These are phyloP conservation scores for Petrocephalus sullivani DNA, from an alignment of 2,797 vertebrate species.

Conservation along the genomic window DNA sequence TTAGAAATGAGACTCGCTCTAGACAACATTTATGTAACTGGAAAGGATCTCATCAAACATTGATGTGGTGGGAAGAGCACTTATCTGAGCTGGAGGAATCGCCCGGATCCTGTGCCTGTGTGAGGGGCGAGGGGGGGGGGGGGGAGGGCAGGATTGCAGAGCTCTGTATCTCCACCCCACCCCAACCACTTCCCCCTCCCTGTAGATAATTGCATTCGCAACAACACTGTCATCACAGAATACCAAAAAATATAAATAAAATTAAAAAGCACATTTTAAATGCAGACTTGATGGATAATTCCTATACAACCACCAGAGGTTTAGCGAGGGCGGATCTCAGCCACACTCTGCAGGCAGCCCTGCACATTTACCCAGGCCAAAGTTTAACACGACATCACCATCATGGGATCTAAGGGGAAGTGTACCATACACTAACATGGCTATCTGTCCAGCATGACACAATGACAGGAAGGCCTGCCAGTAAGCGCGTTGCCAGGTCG, in stretches of 20 bases:
- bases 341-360: background rate
- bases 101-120: background rate
- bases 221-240: background rate
- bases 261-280: background rate
- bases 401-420: background rate
- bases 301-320: background rate
- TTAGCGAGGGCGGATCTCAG: background rate
- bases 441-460: background rate
- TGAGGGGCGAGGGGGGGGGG: background rate
- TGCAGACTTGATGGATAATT: background rate
- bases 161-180: background rate
- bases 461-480: background rate
- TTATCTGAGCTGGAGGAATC: conserved; percentile 4
- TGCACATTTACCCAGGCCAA: no score
- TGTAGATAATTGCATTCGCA: background rate
- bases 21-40: conserved; percentile 36
- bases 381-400: background rate
- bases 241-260: background rate
- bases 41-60: conserved; percentile 37
- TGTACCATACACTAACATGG: background rate
- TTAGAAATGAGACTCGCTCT: background rate
- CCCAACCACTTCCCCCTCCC: background rate
- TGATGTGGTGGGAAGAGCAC: conserved; percentile 28
- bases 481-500: no score
- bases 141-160: no score